phyloP scores from a whole-genome alignment of 2,888 invertebrate species.

The Chaetoderma sp. region DNA sequence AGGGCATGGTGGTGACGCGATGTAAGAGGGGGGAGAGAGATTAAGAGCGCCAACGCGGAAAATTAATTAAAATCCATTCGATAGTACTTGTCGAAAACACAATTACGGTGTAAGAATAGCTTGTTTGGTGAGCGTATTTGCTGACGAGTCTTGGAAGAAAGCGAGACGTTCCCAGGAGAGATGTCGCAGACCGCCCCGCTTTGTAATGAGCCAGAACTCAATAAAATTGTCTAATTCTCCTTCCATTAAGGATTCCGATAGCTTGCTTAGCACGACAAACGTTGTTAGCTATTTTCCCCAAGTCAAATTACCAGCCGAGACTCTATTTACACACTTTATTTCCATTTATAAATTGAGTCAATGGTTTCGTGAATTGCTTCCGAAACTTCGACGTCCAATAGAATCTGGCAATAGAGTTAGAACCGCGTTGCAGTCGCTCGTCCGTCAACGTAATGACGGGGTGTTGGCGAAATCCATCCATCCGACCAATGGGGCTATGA shows the following conservation, averaged over 20 bases:
- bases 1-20: too few species aligned
- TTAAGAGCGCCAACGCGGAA: conserved; percentile 6
- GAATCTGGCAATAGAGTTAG: too few species aligned
- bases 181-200: not conserved
- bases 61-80: conserved; percentile 4
- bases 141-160: not conserved
- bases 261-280: conserved; percentile 6
- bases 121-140: conserved; percentile 6
- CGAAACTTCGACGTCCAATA: too few species aligned
- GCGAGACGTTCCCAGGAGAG: not conserved
- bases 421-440: too few species aligned
- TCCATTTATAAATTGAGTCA: conserved; percentile 11
- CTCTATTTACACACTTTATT: conserved; percentile 14
- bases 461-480: too few species aligned
- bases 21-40: too few species aligned
- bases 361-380: not conserved
- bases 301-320: conserved; percentile 6
- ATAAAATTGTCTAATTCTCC: conserved; percentile 14
- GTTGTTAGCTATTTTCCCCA: conserved; percentile 9
- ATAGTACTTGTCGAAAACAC: conserved; percentile 3
- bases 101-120: conserved; percentile 10
- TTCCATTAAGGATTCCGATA: conserved; percentile 8
- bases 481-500: too few species aligned
- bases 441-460: too few species aligned
- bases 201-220: not conserved